phyloP scores from a whole-genome alignment of 1,140 invertebrate species.

The Stegodyphus mimosarum region DNA sequence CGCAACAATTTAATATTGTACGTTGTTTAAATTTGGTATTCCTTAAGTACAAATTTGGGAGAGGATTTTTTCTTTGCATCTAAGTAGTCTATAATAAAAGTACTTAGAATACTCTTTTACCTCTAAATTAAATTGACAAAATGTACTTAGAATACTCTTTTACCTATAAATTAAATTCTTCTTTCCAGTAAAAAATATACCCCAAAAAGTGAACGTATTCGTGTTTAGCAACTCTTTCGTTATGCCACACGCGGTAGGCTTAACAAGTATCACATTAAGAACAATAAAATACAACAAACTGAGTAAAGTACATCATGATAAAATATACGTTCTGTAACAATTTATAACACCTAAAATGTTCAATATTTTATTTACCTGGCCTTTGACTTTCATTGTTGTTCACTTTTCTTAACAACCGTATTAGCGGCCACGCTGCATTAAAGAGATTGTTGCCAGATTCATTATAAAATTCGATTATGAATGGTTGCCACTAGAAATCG shows the following conservation, averaged over 20 bases:
- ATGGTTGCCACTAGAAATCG: no score
- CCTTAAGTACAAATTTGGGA: not conserved
- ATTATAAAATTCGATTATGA: no score
- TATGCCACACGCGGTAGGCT: not conserved
- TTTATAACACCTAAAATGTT: not conserved
- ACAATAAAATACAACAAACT: not conserved
- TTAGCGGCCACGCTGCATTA: no score
- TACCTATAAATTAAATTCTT: not conserved
- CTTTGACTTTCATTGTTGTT: conserved; percentile 27
- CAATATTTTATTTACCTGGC: conserved; percentile 1
- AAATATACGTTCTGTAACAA: not conserved
- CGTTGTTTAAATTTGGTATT: not conserved
- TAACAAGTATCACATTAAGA: not conserved
- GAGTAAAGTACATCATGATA: not conserved
- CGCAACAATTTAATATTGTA: not conserved
- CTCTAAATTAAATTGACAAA: not conserved
- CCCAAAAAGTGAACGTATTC: not conserved
- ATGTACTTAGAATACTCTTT: not conserved
- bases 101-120: not conserved
- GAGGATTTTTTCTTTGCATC: not conserved
- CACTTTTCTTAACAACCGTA: not conserved
- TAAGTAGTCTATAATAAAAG: no score
- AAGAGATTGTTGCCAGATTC: no score
- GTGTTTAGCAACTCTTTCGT: not conserved
- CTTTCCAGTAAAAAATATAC: not conserved